Evolutionary conservation across 2,888 invertebrate genomes (phyloP).

Genomic region (Eilema sororculum): DNA sequence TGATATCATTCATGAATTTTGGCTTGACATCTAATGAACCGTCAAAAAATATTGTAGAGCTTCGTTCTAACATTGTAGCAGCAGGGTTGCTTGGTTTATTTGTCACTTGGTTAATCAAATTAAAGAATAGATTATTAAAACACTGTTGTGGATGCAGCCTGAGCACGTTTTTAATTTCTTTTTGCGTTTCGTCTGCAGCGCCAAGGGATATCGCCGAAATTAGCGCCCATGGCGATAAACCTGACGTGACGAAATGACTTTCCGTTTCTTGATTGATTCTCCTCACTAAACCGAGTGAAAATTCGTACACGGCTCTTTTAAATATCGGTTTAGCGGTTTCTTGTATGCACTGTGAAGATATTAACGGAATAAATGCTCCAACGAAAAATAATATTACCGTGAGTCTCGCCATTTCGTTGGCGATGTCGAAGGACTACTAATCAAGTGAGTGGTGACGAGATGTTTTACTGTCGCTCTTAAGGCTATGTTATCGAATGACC

Average conservation of each 20-base stretch:
- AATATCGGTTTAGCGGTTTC: constrained; percentile 52
- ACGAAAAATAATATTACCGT: constrained; percentile 47
- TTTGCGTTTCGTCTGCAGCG: constrained; percentile 63
- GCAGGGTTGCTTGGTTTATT: constrained; percentile 41
- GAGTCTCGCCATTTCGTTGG: constrained; percentile 58
- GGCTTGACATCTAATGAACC: constrained; percentile 54
- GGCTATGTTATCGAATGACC: constrained; percentile 54
- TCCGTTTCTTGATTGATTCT: constrained; percentile 69
- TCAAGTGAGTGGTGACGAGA: constrained; percentile 40
- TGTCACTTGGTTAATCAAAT: constrained; percentile 58
- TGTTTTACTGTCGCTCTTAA: constrained; percentile 47
- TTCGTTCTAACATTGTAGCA: constrained; percentile 63
- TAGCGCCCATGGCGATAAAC: constrained; percentile 74
- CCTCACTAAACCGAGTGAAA: constrained; percentile 57
- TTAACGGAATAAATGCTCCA: constrained; percentile 44
- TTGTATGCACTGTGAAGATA: constrained; percentile 58
- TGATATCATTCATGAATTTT: constrained; percentile 55
- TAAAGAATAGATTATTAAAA: constrained; percentile 70
- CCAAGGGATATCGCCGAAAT: constrained; percentile 69
- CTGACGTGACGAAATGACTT: constrained; percentile 73
- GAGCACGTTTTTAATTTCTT: constrained; percentile 65
- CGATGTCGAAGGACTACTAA: constrained; percentile 46
- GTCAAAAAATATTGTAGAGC: constrained; percentile 69
- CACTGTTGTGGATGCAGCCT: constrained; percentile 65
- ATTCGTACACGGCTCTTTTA: constrained; percentile 65